Base-by-base conservation (phyloP, 1,140 invertebrate species). In the Pseudomyrmex sp. region DNA sequence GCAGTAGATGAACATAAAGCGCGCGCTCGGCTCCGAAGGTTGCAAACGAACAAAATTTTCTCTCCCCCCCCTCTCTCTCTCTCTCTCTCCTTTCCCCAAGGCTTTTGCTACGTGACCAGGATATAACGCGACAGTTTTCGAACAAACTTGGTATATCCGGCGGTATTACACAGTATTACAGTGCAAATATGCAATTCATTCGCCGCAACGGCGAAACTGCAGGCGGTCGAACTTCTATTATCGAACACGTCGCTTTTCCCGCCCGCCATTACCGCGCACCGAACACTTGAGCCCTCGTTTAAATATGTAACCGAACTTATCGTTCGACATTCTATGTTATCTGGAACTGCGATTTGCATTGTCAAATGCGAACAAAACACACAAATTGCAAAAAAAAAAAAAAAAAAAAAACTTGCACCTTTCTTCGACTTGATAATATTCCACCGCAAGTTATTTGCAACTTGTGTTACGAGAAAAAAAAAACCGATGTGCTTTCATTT, bases 121-220 rank as follows among this genome's bases (percentile, higher is more conserved):
- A 48, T 80, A 72, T 80, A 82, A 75, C 79, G 79, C 58, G 79
- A 80, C 70, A 82, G 79, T 82, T 82, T 75, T 63, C 79, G 70
- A 75, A 75, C 79, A 82, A 82, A 82, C 70, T 82, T 82, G 79
- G 18, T 82, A 74, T 82, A 82, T 82, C 79, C 79, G 46, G 18
- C 79, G 69, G 79, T 82, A 82, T 82, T 82, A 75, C 79, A 54
- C 15, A 75, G 68, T 63, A 75, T 82, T 74, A 75, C 59, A 52
- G 70, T 62, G 58, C 79, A 75, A 82, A 82, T 82, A 82, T 75
- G 69, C 79, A 75, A 82, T 82, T 75, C 69, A 56, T 74, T 82
- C 69, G 58, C 79, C 79, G 52, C 79, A 82, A 74, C 59, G 79
- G 48, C 70, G 79, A 82, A 75, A 68, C 70, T 73, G 69, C 79